phyloP scores from a whole-genome alignment of 64 coral and sea anemone species.

The Actinia equina region DNA sequence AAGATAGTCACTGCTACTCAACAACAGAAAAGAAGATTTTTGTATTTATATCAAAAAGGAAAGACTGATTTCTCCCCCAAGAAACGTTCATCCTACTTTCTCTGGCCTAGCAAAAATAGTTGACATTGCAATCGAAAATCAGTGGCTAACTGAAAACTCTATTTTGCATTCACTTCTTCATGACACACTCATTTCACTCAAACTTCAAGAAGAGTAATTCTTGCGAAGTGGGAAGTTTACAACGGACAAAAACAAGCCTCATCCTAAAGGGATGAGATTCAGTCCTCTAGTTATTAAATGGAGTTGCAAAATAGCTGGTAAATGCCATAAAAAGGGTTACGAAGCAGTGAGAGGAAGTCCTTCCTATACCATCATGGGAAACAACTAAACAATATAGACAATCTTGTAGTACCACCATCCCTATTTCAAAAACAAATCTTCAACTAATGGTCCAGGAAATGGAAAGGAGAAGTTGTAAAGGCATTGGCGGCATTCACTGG shows the following conservation, averaged over 20 bases:
- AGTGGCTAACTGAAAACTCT: too few relatives aligned
- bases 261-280: conserved; percentile 53
- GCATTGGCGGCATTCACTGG: conserved; percentile 36
- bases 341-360: conserved; percentile 22
- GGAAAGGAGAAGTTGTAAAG: conserved; percentile 21
- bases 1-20: too few relatives aligned
- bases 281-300: conserved; percentile 45
- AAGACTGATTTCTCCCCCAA: too few relatives aligned
- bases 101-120: too few relatives aligned
- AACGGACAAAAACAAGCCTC: conserved; percentile 24
- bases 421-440: conserved; percentile 27
- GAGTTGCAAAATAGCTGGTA: conserved; percentile 41
- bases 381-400: conserved; percentile 44
- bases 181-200: too few relatives aligned
- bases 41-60: too few relatives aligned
- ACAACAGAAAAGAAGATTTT: too few relatives aligned
- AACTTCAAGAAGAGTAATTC: conserved; percentile 10
- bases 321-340: conserved; percentile 53
- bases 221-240: conserved; percentile 13
- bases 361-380: conserved; percentile 38
- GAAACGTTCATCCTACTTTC: too few relatives aligned
- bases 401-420: conserved; percentile 11
- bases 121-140: too few relatives aligned
- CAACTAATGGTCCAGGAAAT: conserved; percentile 42
- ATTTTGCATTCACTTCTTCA: too few relatives aligned